phyloP scores from a whole-genome alignment of 2,113 vertebrate species.

The Ciconia stormi region DNA sequence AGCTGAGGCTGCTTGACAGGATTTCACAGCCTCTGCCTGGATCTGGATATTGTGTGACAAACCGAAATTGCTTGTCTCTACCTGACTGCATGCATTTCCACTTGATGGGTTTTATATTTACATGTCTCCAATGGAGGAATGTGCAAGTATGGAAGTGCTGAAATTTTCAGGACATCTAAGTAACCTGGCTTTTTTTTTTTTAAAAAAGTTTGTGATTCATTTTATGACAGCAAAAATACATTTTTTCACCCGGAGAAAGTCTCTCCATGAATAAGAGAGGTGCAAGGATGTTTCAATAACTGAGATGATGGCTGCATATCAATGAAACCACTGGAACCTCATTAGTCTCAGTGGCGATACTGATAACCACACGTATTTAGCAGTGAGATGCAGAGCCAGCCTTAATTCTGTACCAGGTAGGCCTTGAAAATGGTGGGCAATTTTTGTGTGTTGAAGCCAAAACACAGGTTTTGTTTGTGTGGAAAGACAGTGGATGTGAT shows the following conservation, averaged over 20 bases:
- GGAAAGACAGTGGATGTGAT: background rate
- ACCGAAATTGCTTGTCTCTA: conserved; percentile 21
- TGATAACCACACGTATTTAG: accelerated
- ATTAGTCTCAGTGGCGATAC: background rate
- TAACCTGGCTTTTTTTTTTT: background rate
- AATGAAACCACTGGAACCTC: background rate
- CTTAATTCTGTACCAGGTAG: background rate
- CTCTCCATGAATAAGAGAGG: background rate
- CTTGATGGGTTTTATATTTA: conserved; percentile 21
- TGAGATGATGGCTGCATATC: background rate
- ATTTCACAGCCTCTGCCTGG: background rate
- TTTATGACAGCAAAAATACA: background rate
- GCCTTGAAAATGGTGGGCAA: background rate
- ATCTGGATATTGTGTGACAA: background rate
- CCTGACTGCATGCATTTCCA: conserved; percentile 2
- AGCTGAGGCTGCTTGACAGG: background rate
- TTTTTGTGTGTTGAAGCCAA: background rate
- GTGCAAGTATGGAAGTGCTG: background rate
- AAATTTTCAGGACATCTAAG: background rate
- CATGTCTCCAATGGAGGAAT: background rate
- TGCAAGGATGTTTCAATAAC: background rate
- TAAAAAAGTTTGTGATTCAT: background rate
- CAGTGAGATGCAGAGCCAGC: background rate
- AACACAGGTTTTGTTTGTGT: background rate
- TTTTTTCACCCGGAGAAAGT: background rate